These are phyloP conservation scores for Andrena bicolor DNA, from an alignment of 2,888 invertebrate genomes.

Conservation along the genomic window DNA sequence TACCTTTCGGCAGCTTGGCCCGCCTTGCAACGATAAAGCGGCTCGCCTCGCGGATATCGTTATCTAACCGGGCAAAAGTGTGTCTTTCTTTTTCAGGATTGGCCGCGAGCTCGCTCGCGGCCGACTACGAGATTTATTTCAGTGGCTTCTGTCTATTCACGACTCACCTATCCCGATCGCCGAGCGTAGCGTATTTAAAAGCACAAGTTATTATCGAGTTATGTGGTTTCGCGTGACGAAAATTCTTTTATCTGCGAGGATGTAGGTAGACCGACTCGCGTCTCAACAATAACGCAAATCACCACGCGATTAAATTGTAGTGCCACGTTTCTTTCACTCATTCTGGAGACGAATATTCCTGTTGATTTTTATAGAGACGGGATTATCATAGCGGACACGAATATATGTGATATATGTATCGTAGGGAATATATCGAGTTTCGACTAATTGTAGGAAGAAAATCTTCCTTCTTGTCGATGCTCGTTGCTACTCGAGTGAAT, in stretches of 20 bases:
- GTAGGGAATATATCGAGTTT: no score
- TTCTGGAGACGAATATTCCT: background rate
- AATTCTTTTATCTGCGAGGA: conserved; percentile 32
- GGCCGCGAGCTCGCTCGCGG: background rate
- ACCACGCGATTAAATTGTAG: background rate
- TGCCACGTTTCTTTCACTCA: background rate
- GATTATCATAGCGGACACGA: no score
- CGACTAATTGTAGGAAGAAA: no score
- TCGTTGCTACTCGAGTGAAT: no score
- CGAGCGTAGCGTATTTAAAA: conserved; percentile 44
- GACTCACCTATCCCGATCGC: conserved; percentile 41
- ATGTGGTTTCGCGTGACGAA: conserved; percentile 59
- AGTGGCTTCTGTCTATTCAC: conserved; percentile 46
- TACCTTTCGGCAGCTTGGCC: no score
- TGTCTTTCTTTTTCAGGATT: conserved; percentile 15
- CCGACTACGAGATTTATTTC: conserved; percentile 56
- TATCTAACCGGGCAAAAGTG: conserved; percentile 20
- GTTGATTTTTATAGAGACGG: no score
- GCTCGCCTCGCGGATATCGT: background rate
- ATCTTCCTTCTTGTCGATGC: no score
- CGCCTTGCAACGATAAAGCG: background rate
- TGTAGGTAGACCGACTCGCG: background rate
- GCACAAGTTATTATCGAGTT: conserved; percentile 59
- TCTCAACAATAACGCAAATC: background rate
- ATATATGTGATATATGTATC: no score